Evolutionary conservation across 2,888 invertebrate species (phyloP), one percentile per base, ranked within the genome.

Genomic region (Lepetodrilus schrolli): DNA sequence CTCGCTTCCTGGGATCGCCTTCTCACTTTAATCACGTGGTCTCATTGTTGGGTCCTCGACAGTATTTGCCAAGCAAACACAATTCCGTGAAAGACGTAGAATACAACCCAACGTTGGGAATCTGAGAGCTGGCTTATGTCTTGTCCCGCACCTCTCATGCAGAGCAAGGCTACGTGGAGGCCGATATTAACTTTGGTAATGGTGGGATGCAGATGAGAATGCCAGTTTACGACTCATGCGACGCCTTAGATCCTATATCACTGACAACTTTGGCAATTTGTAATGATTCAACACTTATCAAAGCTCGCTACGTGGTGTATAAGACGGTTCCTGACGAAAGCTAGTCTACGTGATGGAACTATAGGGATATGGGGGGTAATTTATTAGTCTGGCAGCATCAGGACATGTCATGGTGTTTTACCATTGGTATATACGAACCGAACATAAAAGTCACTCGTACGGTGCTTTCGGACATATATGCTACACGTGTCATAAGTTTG

Each of bases 271-370:
- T n/a, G 58, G 58, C 58, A 30, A 58, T 58, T 58, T 58, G 58
- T 58, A 58, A 58, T 58, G 58, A 58, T 58, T 58, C 58, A 58
- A 30, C 34, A 58, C 58, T 30, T 58, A n/a, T n/a, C n/a, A n/a
- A n/a, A n/a, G n/a, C n/a, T n/a, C n/a, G n/a, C n/a, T n/a, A n/a
- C n/a, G n/a, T n/a, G n/a, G n/a, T n/a, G n/a, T n/a, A n/a, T n/a
- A n/a, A n/a, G n/a, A n/a, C n/a, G n/a, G n/a, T n/a, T n/a, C n/a
- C n/a, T n/a, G n/a, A n/a, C n/a, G n/a, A n/a, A n/a, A n/a, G n/a
- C n/a, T n/a, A n/a, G n/a, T n/a, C n/a, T n/a, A n/a, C n/a, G n/a
- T n/a, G n/a, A n/a, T n/a, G n/a, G n/a, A n/a, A n/a, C n/a, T n/a
- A n/a, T n/a, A n/a, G n/a, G n/a, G n/a, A n/a, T n/a, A n/a, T n/a